These are phyloP conservation scores for Drosophila arawakana DNA, from an alignment of 1,140 invertebrate species.

Conservation along the genomic window DNA sequence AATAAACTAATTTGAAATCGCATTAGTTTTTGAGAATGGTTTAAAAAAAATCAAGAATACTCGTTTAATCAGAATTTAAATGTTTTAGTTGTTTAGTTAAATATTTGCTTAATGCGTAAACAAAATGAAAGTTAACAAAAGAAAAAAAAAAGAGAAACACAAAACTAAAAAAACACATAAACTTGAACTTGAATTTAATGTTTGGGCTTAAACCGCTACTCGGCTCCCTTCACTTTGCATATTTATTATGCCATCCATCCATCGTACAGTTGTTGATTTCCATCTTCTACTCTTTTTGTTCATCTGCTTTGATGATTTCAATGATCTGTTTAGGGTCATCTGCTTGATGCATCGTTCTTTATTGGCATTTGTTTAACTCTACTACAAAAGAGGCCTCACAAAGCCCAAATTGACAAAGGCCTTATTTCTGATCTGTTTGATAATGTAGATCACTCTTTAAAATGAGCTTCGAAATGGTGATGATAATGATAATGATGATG, in stretches of 20 bases:
- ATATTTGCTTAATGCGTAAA: slow-evolving; percentile 8
- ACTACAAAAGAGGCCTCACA: slow-evolving; percentile 60
- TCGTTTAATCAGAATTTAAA: neutral
- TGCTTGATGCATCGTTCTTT: slow-evolving; percentile 46
- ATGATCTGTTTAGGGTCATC: slow-evolving; percentile 45
- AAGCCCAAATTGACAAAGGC: slow-evolving; percentile 43
- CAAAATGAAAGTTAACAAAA: slow-evolving; percentile 32
- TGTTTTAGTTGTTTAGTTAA: neutral
- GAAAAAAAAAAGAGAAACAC: slow-evolving; percentile 6
- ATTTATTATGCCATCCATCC: slow-evolving; percentile 35
- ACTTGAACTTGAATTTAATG: slow-evolving; percentile 55
- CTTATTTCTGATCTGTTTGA: slow-evolving; percentile 24
- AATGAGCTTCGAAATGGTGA: slow-evolving; percentile 40
- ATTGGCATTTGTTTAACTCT: neutral
- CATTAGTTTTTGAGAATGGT: slow-evolving; percentile 2
- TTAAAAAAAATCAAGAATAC: slow-evolving; percentile 15
- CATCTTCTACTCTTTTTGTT: slow-evolving; percentile 9
- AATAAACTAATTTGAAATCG: slow-evolving; percentile 15
- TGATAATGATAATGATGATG: slow-evolving; percentile 53
- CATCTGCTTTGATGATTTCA: slow-evolving; percentile 24
- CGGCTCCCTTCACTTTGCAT: slow-evolving; percentile 48
- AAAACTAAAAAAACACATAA: slow-evolving; percentile 26
- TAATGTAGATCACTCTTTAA: slow-evolving; percentile 55
- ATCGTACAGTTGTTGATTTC: slow-evolving; percentile 12
- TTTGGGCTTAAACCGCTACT: slow-evolving; percentile 47